Evolutionary conservation across 2,797 vertebrate species (phyloP).

Genomic region (Halcyon smyrnensis): DNA sequence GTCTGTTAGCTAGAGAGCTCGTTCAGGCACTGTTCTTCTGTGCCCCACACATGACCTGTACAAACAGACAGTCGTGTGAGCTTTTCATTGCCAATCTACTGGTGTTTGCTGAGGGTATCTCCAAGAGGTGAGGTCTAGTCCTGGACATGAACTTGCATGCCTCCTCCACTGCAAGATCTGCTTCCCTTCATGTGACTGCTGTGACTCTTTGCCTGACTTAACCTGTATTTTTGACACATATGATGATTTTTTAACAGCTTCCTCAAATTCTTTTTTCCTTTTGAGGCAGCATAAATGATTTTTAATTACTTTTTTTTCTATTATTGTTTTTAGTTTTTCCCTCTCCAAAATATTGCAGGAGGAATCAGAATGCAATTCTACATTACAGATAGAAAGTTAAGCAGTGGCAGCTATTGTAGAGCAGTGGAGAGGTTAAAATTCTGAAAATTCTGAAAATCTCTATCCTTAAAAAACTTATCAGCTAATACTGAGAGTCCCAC

Average conservation of each 20-base stretch:
- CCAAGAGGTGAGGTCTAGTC: background rate
- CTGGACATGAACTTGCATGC: background rate
- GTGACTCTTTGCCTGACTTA: background rate
- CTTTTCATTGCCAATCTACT: background rate
- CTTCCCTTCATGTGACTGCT: background rate
- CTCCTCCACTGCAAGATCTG: background rate
- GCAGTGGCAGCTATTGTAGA: background rate
- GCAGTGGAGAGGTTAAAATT: background rate
- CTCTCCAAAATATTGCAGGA: background rate
- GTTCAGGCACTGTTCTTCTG: background rate
- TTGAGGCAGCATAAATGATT: background rate
- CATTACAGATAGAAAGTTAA: background rate
- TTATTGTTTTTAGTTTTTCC: background rate
- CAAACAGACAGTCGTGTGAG: fast-evolving
- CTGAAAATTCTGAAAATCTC: background rate
- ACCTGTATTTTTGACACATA: background rate
- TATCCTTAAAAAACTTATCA: background rate
- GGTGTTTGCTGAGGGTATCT: background rate
- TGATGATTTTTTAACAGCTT: background rate
- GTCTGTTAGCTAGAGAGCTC: background rate
- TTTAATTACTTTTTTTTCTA: background rate
- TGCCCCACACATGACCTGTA: fast-evolving
- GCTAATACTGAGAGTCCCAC: background rate
- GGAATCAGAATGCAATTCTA: background rate
- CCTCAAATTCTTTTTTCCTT: background rate